Evolutionary conservation across 2,888 invertebrate species (phyloP), one percentile per base, ranked within the genome.

Genomic region (Augiades crinisus): DNA sequence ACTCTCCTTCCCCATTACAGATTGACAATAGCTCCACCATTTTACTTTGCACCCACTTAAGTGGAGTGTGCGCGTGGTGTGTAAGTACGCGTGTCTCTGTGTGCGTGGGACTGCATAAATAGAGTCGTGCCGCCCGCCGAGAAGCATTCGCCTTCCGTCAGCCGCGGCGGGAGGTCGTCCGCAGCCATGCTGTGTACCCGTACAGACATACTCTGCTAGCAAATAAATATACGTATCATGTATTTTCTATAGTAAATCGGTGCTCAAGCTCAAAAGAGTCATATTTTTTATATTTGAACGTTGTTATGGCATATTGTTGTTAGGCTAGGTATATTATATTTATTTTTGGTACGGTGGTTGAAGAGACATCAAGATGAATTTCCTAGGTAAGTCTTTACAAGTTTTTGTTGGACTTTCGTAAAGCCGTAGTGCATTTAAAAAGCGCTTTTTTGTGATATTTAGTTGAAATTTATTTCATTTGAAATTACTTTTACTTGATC

Each of bases 171-270:
- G 51, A 62, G 68, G 73, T 67, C 70, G 72, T 60, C 68, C 65
- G 59, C 71, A 50, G 50, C 45, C 71, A 79, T 65, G 65, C 85
- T 86, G 86, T 72, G 77, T 67, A 71, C 69, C 70, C 70, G 67
- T 67, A 69, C 73, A 75, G 67, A 70, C 73, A 75, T 73, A 74
- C 64, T 64, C 65, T 67, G 60, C 61, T 65, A 67, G 63, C 57
- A 62, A 65, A 61, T 68, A 80, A 79, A 77, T 68, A 85, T 74
- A 87, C 88, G 88, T 88, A 88, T 87, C 88, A 88, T 85, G 76
- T 79, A 81, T 75, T 77, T 72, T 81, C 71, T 80, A 79, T 64
- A 62, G 74, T 68, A 69, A 78, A 70, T 85, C 79, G 88, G 88
- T 88, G 88, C 88, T 88, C 87, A 87, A 86, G 70, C 68, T 63